Evolutionary conservation across 2,888 invertebrate species (phyloP).

Genomic region (Ophion costatus): DNA sequence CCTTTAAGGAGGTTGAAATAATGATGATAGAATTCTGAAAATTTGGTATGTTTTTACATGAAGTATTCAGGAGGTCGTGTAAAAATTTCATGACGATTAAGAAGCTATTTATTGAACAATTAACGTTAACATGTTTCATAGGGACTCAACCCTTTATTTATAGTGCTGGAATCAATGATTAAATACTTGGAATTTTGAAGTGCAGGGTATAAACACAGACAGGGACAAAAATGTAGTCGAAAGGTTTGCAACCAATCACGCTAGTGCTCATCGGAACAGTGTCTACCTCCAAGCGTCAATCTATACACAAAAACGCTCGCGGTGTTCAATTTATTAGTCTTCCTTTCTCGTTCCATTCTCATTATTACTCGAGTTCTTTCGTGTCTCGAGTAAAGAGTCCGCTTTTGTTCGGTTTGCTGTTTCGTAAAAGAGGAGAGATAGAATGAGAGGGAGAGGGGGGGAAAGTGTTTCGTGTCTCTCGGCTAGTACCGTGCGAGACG

Average conservation of each 20-base stretch:
- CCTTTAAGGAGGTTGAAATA: too few species aligned
- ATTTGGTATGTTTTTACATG: too few species aligned
- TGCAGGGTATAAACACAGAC: not conserved
- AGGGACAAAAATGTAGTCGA: not conserved
- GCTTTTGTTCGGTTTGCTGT: constrained; percentile 50
- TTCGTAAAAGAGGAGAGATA: constrained; percentile 14
- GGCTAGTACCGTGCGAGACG: constrained; percentile 31
- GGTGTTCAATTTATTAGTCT: constrained; percentile 40
- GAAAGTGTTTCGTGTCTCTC: constrained; percentile 45
- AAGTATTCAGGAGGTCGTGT: too few species aligned
- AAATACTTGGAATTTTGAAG: not conserved
- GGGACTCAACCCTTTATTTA: too few species aligned
- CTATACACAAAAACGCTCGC: not conserved
- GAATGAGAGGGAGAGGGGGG: not conserved
- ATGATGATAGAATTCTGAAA: too few species aligned
- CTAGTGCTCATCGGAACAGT: constrained; percentile 30
- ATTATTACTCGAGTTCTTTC: constrained; percentile 44
- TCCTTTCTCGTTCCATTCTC: constrained; percentile 38
- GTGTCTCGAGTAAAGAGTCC: constrained; percentile 39
- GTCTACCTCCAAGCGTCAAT: not conserved
- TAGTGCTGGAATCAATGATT: not conserved
- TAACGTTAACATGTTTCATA: too few species aligned
- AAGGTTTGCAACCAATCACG: constrained; percentile 31
- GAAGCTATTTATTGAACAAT: too few species aligned
- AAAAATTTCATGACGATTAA: too few species aligned